Base-by-base conservation (phyloP, 2,797 vertebrate species). In the Pseudomugil tenellus region DNA sequence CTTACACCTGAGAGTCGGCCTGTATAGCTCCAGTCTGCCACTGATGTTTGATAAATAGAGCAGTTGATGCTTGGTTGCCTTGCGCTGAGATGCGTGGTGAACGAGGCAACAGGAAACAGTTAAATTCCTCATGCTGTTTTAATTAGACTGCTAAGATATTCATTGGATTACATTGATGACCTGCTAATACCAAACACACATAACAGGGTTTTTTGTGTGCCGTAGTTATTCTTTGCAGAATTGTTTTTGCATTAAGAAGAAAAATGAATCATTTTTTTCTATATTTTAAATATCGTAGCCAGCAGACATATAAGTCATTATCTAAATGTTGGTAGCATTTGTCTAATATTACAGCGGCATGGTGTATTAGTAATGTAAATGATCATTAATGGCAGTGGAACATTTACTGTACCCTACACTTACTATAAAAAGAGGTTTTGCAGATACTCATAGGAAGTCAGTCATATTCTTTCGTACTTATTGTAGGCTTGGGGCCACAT, bases 131-230 rank as follows among this genome's bases (percentile, higher is more conserved):
- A 34, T 67, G 57, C 34, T 57, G 72, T 80, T 82, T 72, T 72
- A 84, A 67, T 77, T 59, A 72, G 67, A 80, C 46, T 41, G 16
- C 67, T 68, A 77, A 67, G 61, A 77, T 74, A 63, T 79, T 83
- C 35, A 65, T 64, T 69, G 62, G 71, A 78, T 88, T 71, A 71
- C 69, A 74, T 58, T 35, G 25, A 66, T 74, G 74, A 80, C 69
- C 64, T 72, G 74, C 79, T 79, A 57, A 72, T 62, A 59, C 35
- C 67, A 25, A 35, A 34, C 12, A 51, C 70, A 53, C 39, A 59
- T 57, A 67, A 37, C 37, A 25, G 49, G 19, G 21, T 37, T 32
- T 21, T 39, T 41, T 25, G 52, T 57, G 6, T 63, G 35, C 67
- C 75, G 35, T 57, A 58, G 26, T 53, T 72, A 72, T 79, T 65